Percentiles rank a stretch among this genome's conserved stretches.
phyloP scores from a whole-genome alignment of 2,888 invertebrate genomes.

The Ptychoptera contaminata region DNA sequence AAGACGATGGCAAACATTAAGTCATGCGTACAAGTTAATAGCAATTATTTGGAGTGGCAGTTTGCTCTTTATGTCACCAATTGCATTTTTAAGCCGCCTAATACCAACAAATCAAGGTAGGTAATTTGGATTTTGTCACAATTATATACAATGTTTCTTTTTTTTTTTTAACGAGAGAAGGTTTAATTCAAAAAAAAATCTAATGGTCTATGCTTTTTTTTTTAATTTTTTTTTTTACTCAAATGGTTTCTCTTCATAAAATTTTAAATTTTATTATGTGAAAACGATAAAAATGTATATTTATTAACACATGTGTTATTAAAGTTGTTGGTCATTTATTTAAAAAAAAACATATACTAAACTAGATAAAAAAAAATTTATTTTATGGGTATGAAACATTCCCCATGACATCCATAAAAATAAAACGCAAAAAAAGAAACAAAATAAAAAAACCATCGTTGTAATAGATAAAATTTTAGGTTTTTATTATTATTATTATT shows the following conservation, averaged over 20 bases:
- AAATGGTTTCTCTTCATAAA: background rate
- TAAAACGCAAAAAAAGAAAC: background rate
- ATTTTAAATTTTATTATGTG: background rate
- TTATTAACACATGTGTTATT: no score
- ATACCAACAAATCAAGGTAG: constrained; percentile 36
- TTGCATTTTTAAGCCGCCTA: constrained; percentile 40
- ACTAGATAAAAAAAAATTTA: background rate
- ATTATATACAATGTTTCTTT: no score
- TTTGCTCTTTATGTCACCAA: constrained; percentile 47
- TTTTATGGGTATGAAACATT: background rate
- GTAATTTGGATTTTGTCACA: constrained; percentile 8
- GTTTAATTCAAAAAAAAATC: no score
- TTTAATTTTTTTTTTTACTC: constrained; percentile 1
- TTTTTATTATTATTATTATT: constrained; percentile 7
- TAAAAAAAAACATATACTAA: no score
- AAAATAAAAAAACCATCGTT: background rate
- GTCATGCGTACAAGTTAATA: constrained; percentile 57
- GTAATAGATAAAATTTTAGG: no score
- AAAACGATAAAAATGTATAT: background rate
- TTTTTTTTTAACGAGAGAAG: no score
- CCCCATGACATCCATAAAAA: background rate
- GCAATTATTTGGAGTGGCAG: constrained; percentile 47
- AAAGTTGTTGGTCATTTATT: no score
- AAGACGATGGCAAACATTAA: constrained; percentile 57
- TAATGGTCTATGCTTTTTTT: no score